Evolutionary conservation across 1,140 invertebrate species (phyloP).

Genomic region (Drosophila nasuta): DNA sequence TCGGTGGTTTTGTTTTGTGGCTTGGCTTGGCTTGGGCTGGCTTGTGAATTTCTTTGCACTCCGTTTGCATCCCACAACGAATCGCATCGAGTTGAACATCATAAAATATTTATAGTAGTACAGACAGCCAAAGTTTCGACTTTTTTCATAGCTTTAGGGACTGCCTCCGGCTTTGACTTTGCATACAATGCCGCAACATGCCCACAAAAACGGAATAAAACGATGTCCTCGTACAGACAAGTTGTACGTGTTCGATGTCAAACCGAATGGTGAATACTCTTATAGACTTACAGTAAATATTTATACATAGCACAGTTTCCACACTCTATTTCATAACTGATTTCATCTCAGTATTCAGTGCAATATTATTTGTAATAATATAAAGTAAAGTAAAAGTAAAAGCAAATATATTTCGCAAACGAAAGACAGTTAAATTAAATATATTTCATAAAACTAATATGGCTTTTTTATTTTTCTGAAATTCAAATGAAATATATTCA

Average conservation of each 20-base stretch:
- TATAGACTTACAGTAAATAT: background rate
- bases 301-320: too few species aligned
- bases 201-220: slow-evolving; percentile 8
- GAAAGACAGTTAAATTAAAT: too few species aligned
- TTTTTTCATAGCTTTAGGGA: slow-evolving; percentile 15
- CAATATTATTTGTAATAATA: too few species aligned
- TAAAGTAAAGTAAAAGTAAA: too few species aligned
- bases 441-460: too few species aligned
- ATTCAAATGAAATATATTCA: too few species aligned
- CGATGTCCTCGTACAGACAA: background rate
- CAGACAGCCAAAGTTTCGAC: slow-evolving; percentile 30
- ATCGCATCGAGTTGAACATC: slow-evolving; percentile 32
- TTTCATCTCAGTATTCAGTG: background rate
- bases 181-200: slow-evolving; percentile 14
- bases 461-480: too few species aligned
- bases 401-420: too few species aligned
- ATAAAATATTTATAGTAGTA: slow-evolving; percentile 61
- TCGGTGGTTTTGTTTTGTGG: slow-evolving; percentile 21
- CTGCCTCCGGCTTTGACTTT: slow-evolving; percentile 15
- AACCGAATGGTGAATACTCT: background rate
- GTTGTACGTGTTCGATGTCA: background rate
- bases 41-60: slow-evolving; percentile 32
- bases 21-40: slow-evolving; percentile 6
- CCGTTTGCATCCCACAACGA: background rate
- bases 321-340: background rate